These are phyloP conservation scores for Cephus spinipes DNA, from an alignment of 2,888 invertebrate species.

Conservation along the genomic window DNA sequence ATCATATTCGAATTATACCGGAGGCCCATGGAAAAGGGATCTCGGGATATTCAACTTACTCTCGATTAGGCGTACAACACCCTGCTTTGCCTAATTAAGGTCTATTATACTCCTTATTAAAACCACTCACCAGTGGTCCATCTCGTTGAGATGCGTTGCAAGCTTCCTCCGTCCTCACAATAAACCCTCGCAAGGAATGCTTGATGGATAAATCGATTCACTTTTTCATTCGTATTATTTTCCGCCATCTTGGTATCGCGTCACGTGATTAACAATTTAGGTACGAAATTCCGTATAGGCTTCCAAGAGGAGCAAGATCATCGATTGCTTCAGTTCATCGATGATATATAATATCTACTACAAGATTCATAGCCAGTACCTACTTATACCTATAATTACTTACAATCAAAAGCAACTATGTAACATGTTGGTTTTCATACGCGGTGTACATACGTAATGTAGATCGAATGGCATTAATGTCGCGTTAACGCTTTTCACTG, in stretches of 20 bases:
- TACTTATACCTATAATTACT: neutral
- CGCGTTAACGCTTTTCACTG: neutral
- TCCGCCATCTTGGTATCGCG: neutral
- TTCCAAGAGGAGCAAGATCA: neutral
- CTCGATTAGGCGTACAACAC: neutral
- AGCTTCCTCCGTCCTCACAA: constrained; percentile 2
- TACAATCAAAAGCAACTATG: neutral
- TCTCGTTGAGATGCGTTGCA: neutral
- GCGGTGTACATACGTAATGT: neutral
- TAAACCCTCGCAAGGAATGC: neutral
- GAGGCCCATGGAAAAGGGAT: neutral
- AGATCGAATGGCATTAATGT: neutral
- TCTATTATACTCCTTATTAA: constrained; percentile 6
- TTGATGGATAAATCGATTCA: neutral
- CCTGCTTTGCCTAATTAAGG: constrained; percentile 3
- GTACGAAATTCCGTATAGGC: neutral
- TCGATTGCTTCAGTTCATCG: neutral
- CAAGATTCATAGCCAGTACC: neutral
- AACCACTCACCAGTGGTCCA: constrained; percentile 3
- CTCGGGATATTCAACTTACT: neutral
- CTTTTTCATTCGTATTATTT: neutral
- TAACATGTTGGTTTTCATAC: neutral
- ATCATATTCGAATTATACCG: neutral
- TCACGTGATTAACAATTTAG: too few relatives aligned
- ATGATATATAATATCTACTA: neutral